Conservation (phyloP, 2,888 invertebrate genomes). For the Alloplasta piceator region DNA sequence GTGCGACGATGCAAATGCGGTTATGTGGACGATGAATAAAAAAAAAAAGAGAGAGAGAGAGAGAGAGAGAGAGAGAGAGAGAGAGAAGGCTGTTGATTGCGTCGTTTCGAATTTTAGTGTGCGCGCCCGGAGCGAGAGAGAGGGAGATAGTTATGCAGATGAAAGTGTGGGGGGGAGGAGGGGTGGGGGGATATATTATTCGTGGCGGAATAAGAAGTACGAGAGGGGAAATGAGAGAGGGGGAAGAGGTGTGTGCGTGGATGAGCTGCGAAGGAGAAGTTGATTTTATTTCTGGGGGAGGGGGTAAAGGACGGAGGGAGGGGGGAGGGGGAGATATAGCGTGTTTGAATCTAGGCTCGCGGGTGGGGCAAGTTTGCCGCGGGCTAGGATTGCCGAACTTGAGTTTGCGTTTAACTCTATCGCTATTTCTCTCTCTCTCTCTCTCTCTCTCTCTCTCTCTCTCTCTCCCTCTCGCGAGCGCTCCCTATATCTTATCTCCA, state of each 20-base stretch:
- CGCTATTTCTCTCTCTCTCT: slow-evolving; percentile 83
- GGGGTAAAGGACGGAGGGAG: slow-evolving; percentile 49
- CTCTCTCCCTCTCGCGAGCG: not conserved
- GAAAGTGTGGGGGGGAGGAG: slow-evolving; percentile 30
- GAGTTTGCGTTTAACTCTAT: slow-evolving; percentile 84
- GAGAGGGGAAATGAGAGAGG: slow-evolving; percentile 63
- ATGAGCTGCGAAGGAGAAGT: slow-evolving; percentile 51
- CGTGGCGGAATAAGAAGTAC: too few species aligned
- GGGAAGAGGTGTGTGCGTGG: slow-evolving; percentile 63
- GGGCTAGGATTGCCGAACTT: slow-evolving; percentile 78
- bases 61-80: slow-evolving; percentile 14
- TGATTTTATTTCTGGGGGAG: slow-evolving; percentile 44
- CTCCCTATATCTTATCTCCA: not conserved
- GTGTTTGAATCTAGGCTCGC: slow-evolving; percentile 54
- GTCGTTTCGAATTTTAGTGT: slow-evolving; percentile 48
- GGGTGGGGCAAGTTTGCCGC: slow-evolving; percentile 81
- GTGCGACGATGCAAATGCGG: slow-evolving; percentile 81
- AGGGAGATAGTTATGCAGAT: slow-evolving; percentile 7
- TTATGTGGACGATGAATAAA: slow-evolving; percentile 69
- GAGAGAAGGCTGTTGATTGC: slow-evolving; percentile 38
- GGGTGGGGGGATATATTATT: too few species aligned
- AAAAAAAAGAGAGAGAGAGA: slow-evolving; percentile 25
- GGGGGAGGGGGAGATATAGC: slow-evolving; percentile 36
- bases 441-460: not conserved
- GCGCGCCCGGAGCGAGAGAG: slow-evolving; percentile 41